These are phyloP conservation scores for Crocallis elinguaria DNA, from an alignment of 2,888 invertebrate species.

Conservation along the genomic window DNA sequence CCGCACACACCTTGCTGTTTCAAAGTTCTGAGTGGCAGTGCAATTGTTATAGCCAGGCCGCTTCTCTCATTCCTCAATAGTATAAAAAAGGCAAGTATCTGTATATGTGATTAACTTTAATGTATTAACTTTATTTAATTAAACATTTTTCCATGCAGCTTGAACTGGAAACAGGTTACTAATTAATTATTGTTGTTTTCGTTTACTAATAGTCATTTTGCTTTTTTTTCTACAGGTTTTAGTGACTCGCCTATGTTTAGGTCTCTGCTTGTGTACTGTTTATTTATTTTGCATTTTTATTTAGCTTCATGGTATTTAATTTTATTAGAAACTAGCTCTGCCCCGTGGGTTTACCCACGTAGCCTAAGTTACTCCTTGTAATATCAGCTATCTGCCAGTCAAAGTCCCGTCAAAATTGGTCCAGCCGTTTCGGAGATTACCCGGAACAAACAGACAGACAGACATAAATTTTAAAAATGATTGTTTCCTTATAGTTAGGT, in stretches of 20 bases:
- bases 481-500: no score
- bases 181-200: conserved; percentile 24
- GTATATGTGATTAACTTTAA: not conserved
- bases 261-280: conserved; percentile 15
- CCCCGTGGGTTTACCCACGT: no score
- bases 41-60: no score
- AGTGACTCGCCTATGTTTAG: conserved; percentile 15
- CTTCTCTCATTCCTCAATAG: no score
- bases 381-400: no score
- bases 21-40: no score
- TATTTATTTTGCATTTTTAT: conserved; percentile 1
- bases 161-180: conserved; percentile 27
- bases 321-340: not conserved
- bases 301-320: not conserved
- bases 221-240: conserved; percentile 35
- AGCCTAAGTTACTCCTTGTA: no score
- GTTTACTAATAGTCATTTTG: conserved; percentile 30
- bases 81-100: not conserved
- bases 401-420: no score
- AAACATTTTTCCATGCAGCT: conserved; percentile 35
- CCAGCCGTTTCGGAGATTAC: no score
- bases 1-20: no score
- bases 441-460: no score
- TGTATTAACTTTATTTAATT: conserved; percentile 14
- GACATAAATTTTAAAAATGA: no score